Conservation (phyloP, 2,888 invertebrate genomes). For the Sminthurides aquaticus region DNA sequence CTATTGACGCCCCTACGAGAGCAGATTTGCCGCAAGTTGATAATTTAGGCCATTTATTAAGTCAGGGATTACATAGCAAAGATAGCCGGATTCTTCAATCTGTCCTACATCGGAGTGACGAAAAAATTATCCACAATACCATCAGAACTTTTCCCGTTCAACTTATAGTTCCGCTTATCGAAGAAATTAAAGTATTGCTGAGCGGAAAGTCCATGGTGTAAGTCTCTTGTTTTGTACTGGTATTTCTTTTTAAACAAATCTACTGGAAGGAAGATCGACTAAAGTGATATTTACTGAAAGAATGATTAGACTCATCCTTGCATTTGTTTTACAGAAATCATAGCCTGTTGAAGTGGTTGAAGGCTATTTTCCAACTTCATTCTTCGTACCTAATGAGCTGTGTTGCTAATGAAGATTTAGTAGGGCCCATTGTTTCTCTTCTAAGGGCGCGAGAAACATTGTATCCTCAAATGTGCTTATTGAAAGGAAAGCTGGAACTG, state of each 20-base stretch:
- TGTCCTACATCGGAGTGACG: conserved; percentile 63
- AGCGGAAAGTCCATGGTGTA: conserved; percentile 62
- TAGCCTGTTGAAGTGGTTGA: conserved; percentile 56
- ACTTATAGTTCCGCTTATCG: conserved; percentile 63
- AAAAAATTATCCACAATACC: conserved; percentile 63
- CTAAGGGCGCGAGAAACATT: conserved; percentile 54
- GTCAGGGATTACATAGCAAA: conserved; percentile 76
- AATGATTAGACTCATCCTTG: neutral
- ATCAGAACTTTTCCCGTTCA: conserved; percentile 67
- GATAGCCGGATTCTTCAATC: conserved; percentile 65
- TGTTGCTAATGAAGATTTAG: conserved; percentile 54
- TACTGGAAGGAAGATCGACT: neutral
- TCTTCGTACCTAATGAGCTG: conserved; percentile 58
- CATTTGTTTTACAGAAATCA: conserved; percentile 49
- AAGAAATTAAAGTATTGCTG: conserved; percentile 63
- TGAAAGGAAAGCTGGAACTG: conserved; percentile 58
- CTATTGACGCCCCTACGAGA: conserved; percentile 55
- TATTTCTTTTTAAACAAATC: conserved; percentile 2
- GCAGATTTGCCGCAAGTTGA: conserved; percentile 55
- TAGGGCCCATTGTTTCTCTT: conserved; percentile 54
- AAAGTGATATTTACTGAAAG: neutral
- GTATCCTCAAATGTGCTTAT: conserved; percentile 52
- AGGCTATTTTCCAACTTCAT: conserved; percentile 54
- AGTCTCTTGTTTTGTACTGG: conserved; percentile 47
- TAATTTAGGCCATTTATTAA: conserved; percentile 70